These are phyloP conservation scores for Muntiacus reevesi DNA, from an alignment of 2,113 vertebrate genomes.

Conservation along the genomic window DNA sequence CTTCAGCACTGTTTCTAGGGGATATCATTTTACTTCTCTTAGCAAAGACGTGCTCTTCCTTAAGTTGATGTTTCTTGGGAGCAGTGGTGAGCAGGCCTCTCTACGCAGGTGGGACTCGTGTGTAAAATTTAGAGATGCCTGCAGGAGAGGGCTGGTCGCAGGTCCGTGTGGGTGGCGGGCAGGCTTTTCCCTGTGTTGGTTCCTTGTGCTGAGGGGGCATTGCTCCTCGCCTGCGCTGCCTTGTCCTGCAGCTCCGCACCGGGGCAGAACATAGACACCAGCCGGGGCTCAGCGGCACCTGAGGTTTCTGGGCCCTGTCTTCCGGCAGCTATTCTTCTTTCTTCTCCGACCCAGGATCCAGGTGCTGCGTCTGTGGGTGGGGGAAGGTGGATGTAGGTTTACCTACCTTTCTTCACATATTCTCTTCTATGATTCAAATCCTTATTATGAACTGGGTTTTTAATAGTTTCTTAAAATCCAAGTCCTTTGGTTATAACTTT, in stretches of 20 bases:
- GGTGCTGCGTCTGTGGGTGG: background rate
- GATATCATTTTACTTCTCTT: background rate
- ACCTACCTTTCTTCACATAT: background rate
- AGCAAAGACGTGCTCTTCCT: background rate
- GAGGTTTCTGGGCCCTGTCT: background rate
- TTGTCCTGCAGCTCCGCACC: background rate
- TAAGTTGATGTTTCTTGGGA: background rate
- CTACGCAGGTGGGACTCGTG: too few species aligned
- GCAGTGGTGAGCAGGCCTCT: background rate
- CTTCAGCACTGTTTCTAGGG: background rate
- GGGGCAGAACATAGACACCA: background rate
- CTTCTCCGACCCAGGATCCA: background rate
- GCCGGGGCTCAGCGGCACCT: background rate
- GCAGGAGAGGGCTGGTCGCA: background rate
- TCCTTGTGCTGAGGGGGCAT: background rate
- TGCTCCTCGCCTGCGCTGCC: rapidly evolving
- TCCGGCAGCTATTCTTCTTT: rapidly evolving
- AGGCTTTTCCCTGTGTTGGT: background rate
- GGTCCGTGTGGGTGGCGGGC: background rate
- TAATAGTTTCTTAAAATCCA: background rate
- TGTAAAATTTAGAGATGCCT: background rate
- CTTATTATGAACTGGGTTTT: background rate
- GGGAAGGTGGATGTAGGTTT: too few species aligned
- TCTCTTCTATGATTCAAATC: background rate
- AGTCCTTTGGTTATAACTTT: background rate